A percentile compares a stretch with the other conserved stretches of the same genome.
These are phyloP conservation scores for Trialeurodes vaporariorum DNA, from an alignment of 1,140 invertebrate species.

Conservation along the genomic window DNA sequence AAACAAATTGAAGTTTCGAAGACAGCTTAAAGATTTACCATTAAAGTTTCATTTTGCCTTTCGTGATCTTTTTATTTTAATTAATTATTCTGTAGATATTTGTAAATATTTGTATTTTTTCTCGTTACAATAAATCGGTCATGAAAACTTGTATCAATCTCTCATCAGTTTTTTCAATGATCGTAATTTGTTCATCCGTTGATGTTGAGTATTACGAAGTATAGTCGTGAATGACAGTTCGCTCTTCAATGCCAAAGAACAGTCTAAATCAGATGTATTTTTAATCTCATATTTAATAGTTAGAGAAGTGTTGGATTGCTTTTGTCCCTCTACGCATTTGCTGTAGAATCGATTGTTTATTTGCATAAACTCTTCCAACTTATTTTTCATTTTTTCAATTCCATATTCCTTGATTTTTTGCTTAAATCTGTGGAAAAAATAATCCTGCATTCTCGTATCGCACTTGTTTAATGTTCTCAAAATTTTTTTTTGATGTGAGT, in stretches of 20 bases:
- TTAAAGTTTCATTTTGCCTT: too few species aligned
- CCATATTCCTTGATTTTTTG: slow-evolving; percentile 28
- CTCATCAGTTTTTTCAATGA: neutral
- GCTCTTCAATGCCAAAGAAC: neutral
- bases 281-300: neutral
- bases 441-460: slow-evolving; percentile 30
- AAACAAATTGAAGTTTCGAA: too few species aligned
- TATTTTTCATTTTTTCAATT: slow-evolving; percentile 24
- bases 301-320: too few species aligned
- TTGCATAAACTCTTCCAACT: slow-evolving; percentile 21
- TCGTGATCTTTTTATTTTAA: too few species aligned
- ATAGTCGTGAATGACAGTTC: neutral
- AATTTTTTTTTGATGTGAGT: slow-evolving; percentile 10
- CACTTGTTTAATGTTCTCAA: slow-evolving; percentile 26
- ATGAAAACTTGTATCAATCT: too few species aligned
- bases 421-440: slow-evolving; percentile 31
- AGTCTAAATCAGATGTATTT: neutral
- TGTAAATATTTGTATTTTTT: too few species aligned
- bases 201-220: neutral
- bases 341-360: slow-evolving; percentile 20
- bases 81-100: too few species aligned
- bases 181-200: neutral
- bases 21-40: too few species aligned
- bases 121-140: too few species aligned
- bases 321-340: slow-evolving; percentile 16